A percentile compares a stretch with the other conserved stretches of the same genome.
Conservation (phyloP, 2,888 invertebrate species). For the Synergus laeviventris region DNA sequence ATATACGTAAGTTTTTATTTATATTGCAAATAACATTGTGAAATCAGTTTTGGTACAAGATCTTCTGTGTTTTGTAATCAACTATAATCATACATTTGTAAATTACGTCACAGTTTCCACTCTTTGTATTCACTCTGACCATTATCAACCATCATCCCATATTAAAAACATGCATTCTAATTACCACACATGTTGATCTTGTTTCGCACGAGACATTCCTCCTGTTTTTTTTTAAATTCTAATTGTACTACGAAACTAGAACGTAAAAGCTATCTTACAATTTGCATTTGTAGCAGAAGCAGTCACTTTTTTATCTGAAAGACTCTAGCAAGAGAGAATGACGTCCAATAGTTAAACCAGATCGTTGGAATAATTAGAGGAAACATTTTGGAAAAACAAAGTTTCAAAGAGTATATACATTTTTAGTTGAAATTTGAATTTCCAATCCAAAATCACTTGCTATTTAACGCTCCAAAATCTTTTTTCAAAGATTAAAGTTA, state of each 20-base stretch:
- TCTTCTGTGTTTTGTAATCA: slow-evolving; percentile 63
- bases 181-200: slow-evolving; percentile 21
- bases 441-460: not conserved
- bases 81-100: slow-evolving; percentile 63
- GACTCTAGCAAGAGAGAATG: slow-evolving; percentile 19
- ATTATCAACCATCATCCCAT: slow-evolving; percentile 22
- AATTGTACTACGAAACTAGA: slow-evolving; percentile 23
- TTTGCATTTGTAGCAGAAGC: not conserved
- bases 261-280: slow-evolving; percentile 24
- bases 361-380: slow-evolving; percentile 32
- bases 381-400: slow-evolving; percentile 12
- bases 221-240: slow-evolving; percentile 4
- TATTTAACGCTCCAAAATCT: not conserved
- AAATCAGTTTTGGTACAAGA: slow-evolving; percentile 62
- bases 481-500: slow-evolving; percentile 5
- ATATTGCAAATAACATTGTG: slow-evolving; percentile 62
- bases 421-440: not conserved
- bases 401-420: not conserved
- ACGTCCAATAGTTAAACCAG: slow-evolving; percentile 34
- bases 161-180: slow-evolving; percentile 35
- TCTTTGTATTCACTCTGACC: slow-evolving; percentile 35
- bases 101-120: slow-evolving; percentile 51
- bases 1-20: slow-evolving; percentile 67
- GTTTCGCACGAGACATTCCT: slow-evolving; percentile 5
- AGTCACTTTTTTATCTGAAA: slow-evolving; percentile 1